Conservation (phyloP, 2,888 invertebrate genomes). For the Cheilosia scutellata region DNA sequence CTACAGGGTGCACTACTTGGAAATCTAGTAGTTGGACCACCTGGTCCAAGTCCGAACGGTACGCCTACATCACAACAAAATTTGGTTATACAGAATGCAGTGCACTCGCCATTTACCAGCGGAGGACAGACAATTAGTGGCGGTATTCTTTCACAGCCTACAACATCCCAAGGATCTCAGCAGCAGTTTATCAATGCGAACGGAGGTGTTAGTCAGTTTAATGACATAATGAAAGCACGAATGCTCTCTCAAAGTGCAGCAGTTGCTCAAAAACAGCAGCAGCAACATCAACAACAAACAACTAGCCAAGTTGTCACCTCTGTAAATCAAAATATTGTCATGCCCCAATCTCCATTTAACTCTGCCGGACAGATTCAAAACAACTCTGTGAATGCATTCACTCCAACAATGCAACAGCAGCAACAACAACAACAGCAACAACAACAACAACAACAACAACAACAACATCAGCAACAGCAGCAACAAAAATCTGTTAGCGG, state of each 20-base stretch:
- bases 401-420: slow-evolving; percentile 78
- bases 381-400: slow-evolving; percentile 77
- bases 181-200: slow-evolving; percentile 85
- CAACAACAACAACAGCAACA: slow-evolving; percentile 78
- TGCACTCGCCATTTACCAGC: slow-evolving; percentile 89
- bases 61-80: slow-evolving; percentile 86
- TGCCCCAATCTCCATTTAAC: slow-evolving; percentile 81
- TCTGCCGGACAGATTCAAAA: slow-evolving; percentile 78
- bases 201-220: slow-evolving; percentile 86
- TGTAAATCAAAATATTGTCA: slow-evolving; percentile 77
- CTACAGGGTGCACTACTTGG: slow-evolving; percentile 69
- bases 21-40: slow-evolving; percentile 87
- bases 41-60: slow-evolving; percentile 90
- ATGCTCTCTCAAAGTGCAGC: slow-evolving; percentile 81
- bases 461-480: slow-evolving; percentile 74
- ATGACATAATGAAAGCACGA: slow-evolving; percentile 87
- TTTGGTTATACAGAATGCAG: slow-evolving; percentile 87
- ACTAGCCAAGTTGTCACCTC: slow-evolving; percentile 77
- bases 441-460: slow-evolving; percentile 76
- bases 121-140: slow-evolving; percentile 76
- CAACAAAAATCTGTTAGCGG: slow-evolving; percentile 80
- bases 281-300: slow-evolving; percentile 78
- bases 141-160: slow-evolving; percentile 81
- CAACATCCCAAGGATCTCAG: slow-evolving; percentile 79
- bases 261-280: slow-evolving; percentile 77